Percentiles rank a stretch among this genome's conserved stretches.
Evolutionary conservation across 1,140 invertebrate species (phyloP).

Genomic region (Drosophila mojavensis): DNA sequence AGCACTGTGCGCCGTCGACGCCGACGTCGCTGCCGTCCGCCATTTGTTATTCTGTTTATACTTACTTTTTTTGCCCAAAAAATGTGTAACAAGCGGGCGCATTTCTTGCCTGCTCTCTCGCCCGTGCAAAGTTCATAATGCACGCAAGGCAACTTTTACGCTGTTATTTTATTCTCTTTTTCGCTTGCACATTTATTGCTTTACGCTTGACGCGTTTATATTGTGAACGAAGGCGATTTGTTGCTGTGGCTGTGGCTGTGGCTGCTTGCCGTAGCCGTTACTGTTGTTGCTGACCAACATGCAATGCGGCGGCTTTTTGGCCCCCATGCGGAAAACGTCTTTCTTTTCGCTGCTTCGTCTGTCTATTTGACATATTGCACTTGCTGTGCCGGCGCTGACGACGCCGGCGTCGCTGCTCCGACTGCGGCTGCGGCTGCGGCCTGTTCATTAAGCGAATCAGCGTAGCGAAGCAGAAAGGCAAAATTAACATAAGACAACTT

Average conservation of each 20-base stretch:
- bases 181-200: conserved; percentile 76
- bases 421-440: conserved; percentile 11
- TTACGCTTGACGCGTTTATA: conserved; percentile 79
- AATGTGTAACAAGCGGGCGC: conserved; percentile 50
- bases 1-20: conserved; percentile 48
- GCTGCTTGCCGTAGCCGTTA: conserved; percentile 7
- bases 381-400: conserved; percentile 36
- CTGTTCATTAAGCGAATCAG: conserved; percentile 81
- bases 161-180: conserved; percentile 25
- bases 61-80: conserved; percentile 39
- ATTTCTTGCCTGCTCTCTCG: conserved; percentile 58
- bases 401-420: conserved; percentile 4
- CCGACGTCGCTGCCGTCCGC: conserved; percentile 36
- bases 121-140: conserved; percentile 79
- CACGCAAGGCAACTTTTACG: conserved; percentile 59
- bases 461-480: conserved; percentile 77
- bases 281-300: conserved; percentile 50
- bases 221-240: conserved; percentile 34
- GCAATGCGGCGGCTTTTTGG: conserved; percentile 37
- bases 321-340: conserved; percentile 55
- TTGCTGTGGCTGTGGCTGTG: conserved; percentile 30
- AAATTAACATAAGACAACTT: conserved; percentile 82
- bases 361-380: conserved; percentile 78
- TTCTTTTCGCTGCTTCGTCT: conserved; percentile 41
- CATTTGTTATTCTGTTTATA: conserved; percentile 36